These are phyloP conservation scores for Ostrea denselamellosa DNA, from an alignment of 1,140 invertebrate species.

Conservation along the genomic window DNA sequence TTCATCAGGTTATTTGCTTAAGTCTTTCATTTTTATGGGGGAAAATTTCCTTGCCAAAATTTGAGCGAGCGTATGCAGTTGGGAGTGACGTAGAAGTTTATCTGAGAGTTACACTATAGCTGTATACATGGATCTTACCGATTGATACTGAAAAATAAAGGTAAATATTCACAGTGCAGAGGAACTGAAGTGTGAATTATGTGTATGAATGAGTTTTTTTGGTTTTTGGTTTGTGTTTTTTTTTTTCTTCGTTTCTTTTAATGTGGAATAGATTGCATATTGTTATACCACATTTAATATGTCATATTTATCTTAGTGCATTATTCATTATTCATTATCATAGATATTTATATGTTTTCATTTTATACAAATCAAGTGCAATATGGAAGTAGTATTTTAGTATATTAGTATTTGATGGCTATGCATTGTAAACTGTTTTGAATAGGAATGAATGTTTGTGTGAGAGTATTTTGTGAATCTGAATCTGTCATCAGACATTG, in stretches of 20 bases:
- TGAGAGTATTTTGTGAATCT: not conserved
- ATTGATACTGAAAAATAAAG: too few relatives aligned
- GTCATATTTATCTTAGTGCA: not conserved
- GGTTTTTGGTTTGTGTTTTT: too few relatives aligned
- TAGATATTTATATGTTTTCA: not conserved
- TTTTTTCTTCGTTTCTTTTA: not conserved
- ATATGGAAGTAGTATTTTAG: not conserved
- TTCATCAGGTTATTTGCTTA: conserved; percentile 3
- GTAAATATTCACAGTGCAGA: too few relatives aligned
- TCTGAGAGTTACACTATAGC: not conserved
- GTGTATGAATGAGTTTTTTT: not conserved
- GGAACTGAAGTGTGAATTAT: not conserved
- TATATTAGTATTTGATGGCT: not conserved
- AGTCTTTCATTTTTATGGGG: not conserved
- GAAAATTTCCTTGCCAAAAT: not conserved
- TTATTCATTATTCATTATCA: not conserved
- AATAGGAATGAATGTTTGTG: not conserved
- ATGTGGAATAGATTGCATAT: not conserved
- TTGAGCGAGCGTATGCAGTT: not conserved
- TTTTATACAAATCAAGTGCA: conserved; percentile 23
- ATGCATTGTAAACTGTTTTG: not conserved
- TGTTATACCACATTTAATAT: not conserved
- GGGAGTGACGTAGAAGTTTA: not conserved
- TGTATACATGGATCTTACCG: too few relatives aligned
- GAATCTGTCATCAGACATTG: not conserved